Evolutionary conservation across 1,140 invertebrate genomes (phyloP).

Genomic region (Zaprionus ghesquierei): DNA sequence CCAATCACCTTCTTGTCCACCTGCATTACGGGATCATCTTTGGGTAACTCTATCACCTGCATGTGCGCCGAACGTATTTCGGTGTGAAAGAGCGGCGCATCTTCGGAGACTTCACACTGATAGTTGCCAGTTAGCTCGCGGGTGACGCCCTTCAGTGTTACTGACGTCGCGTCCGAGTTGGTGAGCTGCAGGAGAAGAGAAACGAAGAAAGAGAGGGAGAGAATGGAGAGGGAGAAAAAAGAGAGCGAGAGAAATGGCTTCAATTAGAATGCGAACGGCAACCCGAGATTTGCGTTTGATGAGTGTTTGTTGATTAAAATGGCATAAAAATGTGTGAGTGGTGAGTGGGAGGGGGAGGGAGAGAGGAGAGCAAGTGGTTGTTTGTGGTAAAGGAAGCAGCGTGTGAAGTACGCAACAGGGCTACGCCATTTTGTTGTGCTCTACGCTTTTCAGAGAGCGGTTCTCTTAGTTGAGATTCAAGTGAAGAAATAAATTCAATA

Average conservation of each 20-base stretch:
- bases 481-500: no score
- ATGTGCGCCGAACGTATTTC: constrained; percentile 87
- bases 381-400: not conserved
- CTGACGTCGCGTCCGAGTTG: constrained; percentile 85
- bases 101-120: constrained; percentile 89
- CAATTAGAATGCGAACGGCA: constrained; percentile 4
- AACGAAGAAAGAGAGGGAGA: constrained; percentile 12
- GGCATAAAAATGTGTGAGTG: constrained; percentile 13
- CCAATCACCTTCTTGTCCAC: constrained; percentile 79
- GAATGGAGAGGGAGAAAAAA: not conserved
- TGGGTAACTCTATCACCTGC: constrained; percentile 85
- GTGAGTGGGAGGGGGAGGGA: not conserved
- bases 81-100: constrained; percentile 88
- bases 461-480: not conserved
- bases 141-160: constrained; percentile 86
- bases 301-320: constrained; percentile 8
- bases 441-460: not conserved
- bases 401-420: not conserved
- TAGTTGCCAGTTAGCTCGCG: constrained; percentile 87
- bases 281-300: not conserved
- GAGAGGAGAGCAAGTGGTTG: not conserved
- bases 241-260: not conserved
- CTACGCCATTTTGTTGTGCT: not conserved
- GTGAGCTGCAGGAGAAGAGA: constrained; percentile 83
- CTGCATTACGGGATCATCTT: constrained; percentile 79